Evolutionary conservation across 2,888 invertebrate genomes (phyloP), one percentile per base, ranked within the genome.

Genomic region (Nesidiocoris tenuis): DNA sequence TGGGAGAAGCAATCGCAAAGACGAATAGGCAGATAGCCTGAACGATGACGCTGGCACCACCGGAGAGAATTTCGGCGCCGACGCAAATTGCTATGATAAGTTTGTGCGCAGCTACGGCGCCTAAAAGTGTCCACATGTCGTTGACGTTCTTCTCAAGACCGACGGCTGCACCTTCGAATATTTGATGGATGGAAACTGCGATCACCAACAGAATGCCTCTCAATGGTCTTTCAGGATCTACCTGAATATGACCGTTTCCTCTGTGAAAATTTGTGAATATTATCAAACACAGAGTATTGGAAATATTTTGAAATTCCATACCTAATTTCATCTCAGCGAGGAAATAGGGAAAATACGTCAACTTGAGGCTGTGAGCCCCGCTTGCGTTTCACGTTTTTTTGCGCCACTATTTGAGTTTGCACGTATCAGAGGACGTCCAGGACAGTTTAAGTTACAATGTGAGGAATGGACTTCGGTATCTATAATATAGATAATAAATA

Each of bases 81-180:
- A 90, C 88, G 82, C 89, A 90, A 80, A 90, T 88, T 0, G 87
- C 87, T 61, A 90, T 89, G 56, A 90, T 89, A 75, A 89, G 83
- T 81, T 90, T 90, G 82, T 90, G 90, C 0, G 88, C 87, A 3
- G 88, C 87, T 21, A 90, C 88, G 0, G 89, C 90, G 0, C 86
- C 86, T 70, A 88, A 86, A 25, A 90, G 82, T 78, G 88, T 88
- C 87, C 90, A 90, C 1, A 90, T 89, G 56, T 61, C 61, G 0
- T 82, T 81, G 17, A 63, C 67, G 19, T 88, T 87, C 0, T 54
- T 19, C 82, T 93, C 92, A 76, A 94, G 83, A 0, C 94, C 94
- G 9, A 94, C 90, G n/a, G 94, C 91, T 67, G 93, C 84, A 17
- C 94, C 90, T 83, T 90, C 90, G 81, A 90, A 89, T 25, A 90